Conservation (phyloP, 2,797 vertebrate species). For the Octomys mimax region DNA sequence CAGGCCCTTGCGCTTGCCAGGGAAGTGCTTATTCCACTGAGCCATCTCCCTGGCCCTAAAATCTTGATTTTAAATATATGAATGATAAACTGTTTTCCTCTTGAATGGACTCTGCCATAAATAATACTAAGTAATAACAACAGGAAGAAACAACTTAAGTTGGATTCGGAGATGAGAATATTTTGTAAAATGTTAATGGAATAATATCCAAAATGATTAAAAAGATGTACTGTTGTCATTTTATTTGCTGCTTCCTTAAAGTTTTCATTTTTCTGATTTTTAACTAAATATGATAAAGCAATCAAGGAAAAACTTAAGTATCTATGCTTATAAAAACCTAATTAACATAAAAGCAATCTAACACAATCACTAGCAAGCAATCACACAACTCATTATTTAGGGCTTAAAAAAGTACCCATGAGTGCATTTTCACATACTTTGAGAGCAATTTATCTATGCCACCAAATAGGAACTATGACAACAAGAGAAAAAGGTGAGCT, state of each 20-base stretch:
- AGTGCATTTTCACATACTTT: constrained; percentile 44
- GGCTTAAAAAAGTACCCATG: background rate
- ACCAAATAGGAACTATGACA: constrained; percentile 28
- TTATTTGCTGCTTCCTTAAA: constrained; percentile 34
- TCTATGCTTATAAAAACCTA: constrained; percentile 59
- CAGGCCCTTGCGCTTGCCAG: no score
- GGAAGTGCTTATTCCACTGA: no score
- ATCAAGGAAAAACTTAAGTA: constrained; percentile 68
- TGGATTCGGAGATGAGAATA: constrained; percentile 12
- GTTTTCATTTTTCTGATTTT: constrained; percentile 63
- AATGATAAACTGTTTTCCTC: background rate
- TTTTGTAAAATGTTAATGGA: background rate
- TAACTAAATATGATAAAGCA: constrained; percentile 47
- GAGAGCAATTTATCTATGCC: constrained; percentile 10
- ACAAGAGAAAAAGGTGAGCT: background rate
- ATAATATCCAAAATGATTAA: background rate
- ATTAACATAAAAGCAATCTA: constrained; percentile 71
- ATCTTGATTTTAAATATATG: background rate
- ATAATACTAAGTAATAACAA: background rate
- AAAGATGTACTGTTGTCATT: background rate
- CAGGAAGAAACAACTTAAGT: background rate
- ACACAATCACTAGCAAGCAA: constrained; percentile 62
- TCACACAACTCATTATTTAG: constrained; percentile 49
- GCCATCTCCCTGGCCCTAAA: no score
- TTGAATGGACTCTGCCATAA: background rate